phyloP scores from a whole-genome alignment of 2,113 vertebrate genomes.

The Alethe castanea region DNA sequence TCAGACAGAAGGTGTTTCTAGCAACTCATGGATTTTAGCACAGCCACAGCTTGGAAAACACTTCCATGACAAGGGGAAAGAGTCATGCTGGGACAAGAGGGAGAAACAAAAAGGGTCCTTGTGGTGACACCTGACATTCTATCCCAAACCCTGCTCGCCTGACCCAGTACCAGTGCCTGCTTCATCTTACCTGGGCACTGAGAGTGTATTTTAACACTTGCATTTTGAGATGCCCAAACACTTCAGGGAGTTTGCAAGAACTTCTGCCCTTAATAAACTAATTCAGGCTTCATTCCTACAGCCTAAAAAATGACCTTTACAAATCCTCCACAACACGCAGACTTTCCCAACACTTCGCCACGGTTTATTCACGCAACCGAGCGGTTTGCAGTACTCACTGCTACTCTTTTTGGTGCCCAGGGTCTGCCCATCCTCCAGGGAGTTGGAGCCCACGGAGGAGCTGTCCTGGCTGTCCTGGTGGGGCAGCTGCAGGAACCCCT shows the following conservation, averaged over 20 bases:
- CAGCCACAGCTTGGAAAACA: not conserved
- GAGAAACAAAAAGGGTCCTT: not conserved
- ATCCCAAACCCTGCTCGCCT: not conserved
- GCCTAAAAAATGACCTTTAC: not conserved
- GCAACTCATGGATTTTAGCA: not conserved
- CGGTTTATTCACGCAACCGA: not conserved
- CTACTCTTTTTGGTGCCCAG: slow-evolving; percentile 88
- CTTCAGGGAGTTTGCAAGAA: not conserved
- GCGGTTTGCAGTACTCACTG: slow-evolving; percentile 82
- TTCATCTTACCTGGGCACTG: not conserved
- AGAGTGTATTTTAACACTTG: not conserved
- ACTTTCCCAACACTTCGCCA: not conserved
- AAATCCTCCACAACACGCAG: not conserved
- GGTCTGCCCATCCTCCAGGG: slow-evolving; percentile 89
- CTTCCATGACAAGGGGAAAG: not conserved
- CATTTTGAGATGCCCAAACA: not conserved
- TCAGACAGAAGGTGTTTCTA: not conserved
- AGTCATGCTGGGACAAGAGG: slow-evolving; percentile 6
- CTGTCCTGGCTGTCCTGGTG: slow-evolving; percentile 93
- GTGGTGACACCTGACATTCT: not conserved
- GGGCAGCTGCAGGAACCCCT: slow-evolving; percentile 87
- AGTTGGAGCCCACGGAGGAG: slow-evolving; percentile 95
- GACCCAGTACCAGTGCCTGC: not conserved
- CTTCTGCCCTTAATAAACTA: not conserved
- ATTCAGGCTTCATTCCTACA: not conserved